Conservation (phyloP, 2,888 invertebrate species). For the Polyploca ridens region DNA sequence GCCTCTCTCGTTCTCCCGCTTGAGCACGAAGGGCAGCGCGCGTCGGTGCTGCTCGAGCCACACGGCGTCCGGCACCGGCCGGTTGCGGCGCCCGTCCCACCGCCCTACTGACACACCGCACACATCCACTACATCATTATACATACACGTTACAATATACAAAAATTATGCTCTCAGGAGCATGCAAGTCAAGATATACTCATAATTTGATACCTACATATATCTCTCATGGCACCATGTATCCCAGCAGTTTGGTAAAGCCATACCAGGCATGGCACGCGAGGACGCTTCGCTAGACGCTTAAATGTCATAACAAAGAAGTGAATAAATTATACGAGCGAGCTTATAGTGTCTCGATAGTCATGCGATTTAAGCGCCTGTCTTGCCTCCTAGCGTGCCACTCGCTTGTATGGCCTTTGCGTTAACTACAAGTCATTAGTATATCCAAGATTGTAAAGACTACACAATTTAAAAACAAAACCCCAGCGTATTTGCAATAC, state of each 20-base stretch:
- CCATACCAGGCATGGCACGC: neutral
- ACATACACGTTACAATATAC: neutral
- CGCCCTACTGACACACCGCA: slow-evolving; percentile 52
- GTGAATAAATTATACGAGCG: no score
- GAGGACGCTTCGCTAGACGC: neutral
- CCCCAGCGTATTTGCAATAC: slow-evolving; percentile 64
- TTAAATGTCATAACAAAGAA: no score
- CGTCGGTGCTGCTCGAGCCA: slow-evolving; percentile 81
- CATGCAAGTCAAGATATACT: neutral
- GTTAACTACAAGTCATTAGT: slow-evolving; percentile 7
- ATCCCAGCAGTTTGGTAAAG: neutral
- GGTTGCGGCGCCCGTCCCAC: slow-evolving; percentile 77
- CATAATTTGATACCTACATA: slow-evolving; percentile 2
- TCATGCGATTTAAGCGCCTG: neutral
- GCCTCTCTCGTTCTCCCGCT: slow-evolving; percentile 74
- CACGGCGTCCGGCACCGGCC: slow-evolving; percentile 79
- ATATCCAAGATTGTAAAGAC: slow-evolving; percentile 11
- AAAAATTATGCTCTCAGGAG: neutral
- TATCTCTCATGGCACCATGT: neutral
- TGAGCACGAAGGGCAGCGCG: slow-evolving; percentile 78
- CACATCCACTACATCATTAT: slow-evolving; percentile 1
- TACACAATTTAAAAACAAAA: slow-evolving; percentile 42
- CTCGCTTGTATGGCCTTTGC: neutral
- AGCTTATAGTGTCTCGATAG: no score
- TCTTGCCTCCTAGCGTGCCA: neutral